Percentiles rank a stretch among this genome's conserved stretches.
Conservation (phyloP, 2,797 vertebrate species). For the Orientallactaga sibirica region DNA sequence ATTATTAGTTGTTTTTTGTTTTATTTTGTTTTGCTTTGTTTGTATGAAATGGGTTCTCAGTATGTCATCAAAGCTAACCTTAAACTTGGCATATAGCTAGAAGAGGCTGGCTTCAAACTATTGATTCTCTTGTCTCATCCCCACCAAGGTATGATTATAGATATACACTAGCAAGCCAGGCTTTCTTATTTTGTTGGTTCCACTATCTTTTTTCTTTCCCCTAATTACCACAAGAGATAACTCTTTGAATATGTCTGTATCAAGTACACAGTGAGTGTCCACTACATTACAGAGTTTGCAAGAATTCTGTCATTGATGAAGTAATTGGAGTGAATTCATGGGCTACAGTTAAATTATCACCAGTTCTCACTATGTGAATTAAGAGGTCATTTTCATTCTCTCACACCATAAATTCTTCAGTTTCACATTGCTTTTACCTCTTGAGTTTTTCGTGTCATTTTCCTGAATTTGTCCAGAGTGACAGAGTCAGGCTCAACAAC, state of each 20-base stretch:
- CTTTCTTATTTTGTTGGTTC: neutral
- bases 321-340: neutral
- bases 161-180: neutral
- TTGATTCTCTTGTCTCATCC: too few species aligned
- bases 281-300: neutral
- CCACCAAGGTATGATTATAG: neutral
- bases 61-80: neutral
- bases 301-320: neutral
- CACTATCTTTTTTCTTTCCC: neutral
- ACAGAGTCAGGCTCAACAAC: neutral
- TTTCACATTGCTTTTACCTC: neutral
- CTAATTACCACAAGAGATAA: neutral
- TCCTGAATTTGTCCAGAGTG: slow-evolving; percentile 26
- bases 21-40: too few species aligned
- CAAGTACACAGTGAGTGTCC: neutral
- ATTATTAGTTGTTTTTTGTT: neutral
- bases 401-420: neutral
- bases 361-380: neutral
- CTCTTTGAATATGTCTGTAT: neutral
- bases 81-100: neutral
- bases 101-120: too few species aligned
- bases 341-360: neutral
- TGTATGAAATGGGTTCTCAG: neutral
- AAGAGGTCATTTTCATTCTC: neutral
- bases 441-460: slow-evolving; percentile 8